Evolutionary conservation across 1,140 invertebrate species (phyloP), one percentile per base, ranked within the genome.

Genomic region (Reticulitermes speratus): DNA sequence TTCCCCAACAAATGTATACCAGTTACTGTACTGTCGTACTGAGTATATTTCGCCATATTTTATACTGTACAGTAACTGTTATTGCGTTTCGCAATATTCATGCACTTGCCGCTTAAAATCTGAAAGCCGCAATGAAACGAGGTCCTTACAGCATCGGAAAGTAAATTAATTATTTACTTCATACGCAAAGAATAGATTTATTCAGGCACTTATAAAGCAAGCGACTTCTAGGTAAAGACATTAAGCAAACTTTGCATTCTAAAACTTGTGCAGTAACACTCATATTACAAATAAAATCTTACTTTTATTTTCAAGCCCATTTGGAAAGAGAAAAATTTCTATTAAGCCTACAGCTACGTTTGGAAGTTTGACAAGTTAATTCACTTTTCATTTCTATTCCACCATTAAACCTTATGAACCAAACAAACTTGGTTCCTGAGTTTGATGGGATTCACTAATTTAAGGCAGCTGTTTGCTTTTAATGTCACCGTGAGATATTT

Each of bases 381-480:
- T 8, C 14, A 30, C n/a, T 25, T 75, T 75, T 75, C 65, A 75
- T 75, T 75, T n/a, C 25, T n/a, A 30, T 75, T 75, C 25, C 65
- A 16, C 8, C 65, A 75, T 75, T 30, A n/a, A 25, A n/a, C 7
- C 9, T 30, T 75, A 30, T 25, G n/a, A 11, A 75, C 65, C 25
- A 30, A 75, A 75, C 65, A 75, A 75, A 75, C 65, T 75, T 75
- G 25, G 3, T 75, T 75, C n/a, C 65, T 75, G 65, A 30, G n/a
- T 75, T 75, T 75, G 65, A 75, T 75, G n/a, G 65, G 25, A 30
- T 75, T 75, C n/a, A 30, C 65, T 75, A 75, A 75, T 75, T 75
- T 75, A 75, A 30, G 25, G n/a, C 21, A 65, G 16, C 19, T 65
- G 59, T 65, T 75, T 8, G 65, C n/a, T 75, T 75, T 30, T 75